Conservation (phyloP, 2,113 vertebrate genomes). For the Conger conger region DNA sequence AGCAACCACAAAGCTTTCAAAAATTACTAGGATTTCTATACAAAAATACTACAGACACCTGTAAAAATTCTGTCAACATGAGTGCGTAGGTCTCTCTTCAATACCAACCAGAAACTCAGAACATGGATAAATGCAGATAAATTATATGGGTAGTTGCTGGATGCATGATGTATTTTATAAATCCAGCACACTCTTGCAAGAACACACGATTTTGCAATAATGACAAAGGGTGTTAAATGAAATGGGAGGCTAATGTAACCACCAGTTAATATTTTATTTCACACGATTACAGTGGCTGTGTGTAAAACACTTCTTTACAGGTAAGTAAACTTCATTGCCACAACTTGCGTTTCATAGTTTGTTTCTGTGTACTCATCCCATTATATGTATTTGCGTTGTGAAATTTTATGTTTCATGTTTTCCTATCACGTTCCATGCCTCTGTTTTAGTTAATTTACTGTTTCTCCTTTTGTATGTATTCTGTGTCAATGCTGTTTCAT, state of each 20-base stretch:
- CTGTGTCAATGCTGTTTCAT: too few relatives aligned
- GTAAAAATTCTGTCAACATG: too few relatives aligned
- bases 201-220: constrained; percentile 10
- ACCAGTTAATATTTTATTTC: constrained; percentile 18
- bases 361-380: too few relatives aligned
- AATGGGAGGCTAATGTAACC: constrained; percentile 6
- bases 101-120: neutral
- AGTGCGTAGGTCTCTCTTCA: neutral
- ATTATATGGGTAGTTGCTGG: neutral
- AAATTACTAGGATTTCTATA: too few relatives aligned
- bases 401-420: too few relatives aligned
- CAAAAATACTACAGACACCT: too few relatives aligned
- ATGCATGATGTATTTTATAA: constrained; percentile 1
- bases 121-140: neutral
- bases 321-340: neutral
- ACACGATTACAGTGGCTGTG: neutral
- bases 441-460: too few relatives aligned
- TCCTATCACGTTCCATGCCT: too few relatives aligned
- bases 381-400: too few relatives aligned
- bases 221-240: constrained; percentile 9
- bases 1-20: too few relatives aligned
- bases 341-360: too few relatives aligned
- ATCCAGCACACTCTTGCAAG: constrained; percentile 10
- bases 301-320: constrained; percentile 1
- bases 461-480: too few relatives aligned